A percentile compares a stretch with the other conserved stretches of the same genome.
Conservation (phyloP, 2,113 vertebrate species). For the Hemicordylus capensis region DNA sequence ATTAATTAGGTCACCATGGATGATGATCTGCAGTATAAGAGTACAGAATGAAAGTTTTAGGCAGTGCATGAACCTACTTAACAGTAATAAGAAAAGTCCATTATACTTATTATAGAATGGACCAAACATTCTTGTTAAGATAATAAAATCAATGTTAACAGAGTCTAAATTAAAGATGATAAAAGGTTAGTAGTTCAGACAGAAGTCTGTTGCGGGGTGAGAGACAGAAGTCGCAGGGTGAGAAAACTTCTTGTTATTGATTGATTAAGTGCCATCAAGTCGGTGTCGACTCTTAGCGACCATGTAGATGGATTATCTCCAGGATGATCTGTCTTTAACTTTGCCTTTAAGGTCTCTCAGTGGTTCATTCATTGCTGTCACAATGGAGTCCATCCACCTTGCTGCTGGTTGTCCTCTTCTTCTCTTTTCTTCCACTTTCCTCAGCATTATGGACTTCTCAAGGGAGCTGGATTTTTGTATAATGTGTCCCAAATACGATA, state of each 20-base stretch:
- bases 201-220: constrained; percentile 47
- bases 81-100: neutral
- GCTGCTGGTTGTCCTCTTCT: no score
- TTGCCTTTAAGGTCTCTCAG: no score
- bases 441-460: no score
- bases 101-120: constrained; percentile 44
- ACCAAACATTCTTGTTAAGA: constrained; percentile 42
- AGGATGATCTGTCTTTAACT: no score
- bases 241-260: constrained; percentile 32
- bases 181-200: constrained; percentile 47
- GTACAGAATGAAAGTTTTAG: neutral
- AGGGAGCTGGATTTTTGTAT: no score
- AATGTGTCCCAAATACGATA: no score
- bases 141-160: constrained; percentile 54
- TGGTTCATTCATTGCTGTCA: no score
- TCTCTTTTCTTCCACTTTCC: no score
- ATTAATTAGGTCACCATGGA: neutral
- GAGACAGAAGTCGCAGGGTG: constrained; percentile 29
- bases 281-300: no score
- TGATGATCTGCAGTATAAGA: neutral
- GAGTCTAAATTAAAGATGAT: constrained; percentile 62
- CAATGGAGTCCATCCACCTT: no score
- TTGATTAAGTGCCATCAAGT: no score
- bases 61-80: neutral
- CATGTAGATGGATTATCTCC: no score